A percentile compares a stretch with the other conserved stretches of the same genome.
Evolutionary conservation across 2,797 vertebrate genomes (phyloP).

Genomic region (Enteromius anoplus): DNA sequence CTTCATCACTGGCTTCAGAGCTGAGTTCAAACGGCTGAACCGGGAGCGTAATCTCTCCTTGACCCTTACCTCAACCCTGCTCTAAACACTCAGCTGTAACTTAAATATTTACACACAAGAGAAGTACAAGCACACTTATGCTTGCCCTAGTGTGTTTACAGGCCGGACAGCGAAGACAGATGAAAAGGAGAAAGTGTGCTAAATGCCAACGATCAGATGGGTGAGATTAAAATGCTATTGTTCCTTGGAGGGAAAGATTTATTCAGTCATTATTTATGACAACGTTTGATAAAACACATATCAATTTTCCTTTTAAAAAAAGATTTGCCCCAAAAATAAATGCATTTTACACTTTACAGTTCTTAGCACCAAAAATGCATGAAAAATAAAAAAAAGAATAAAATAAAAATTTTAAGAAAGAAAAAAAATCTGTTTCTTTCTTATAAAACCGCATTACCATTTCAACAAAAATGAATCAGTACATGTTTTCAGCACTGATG

Average conservation of each 20-base stretch:
- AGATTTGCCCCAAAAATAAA: too few relatives aligned
- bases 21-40: constrained; percentile 17
- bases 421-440: not conserved
- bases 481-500: too few relatives aligned
- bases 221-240: not conserved
- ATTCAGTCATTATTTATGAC: not conserved
- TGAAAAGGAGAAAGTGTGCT: not conserved
- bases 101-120: constrained; percentile 50
- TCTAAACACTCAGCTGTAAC: constrained; percentile 17
- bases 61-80: constrained; percentile 18
- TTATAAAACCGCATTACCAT: too few relatives aligned
- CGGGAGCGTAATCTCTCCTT: constrained; percentile 41
- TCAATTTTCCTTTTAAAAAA: too few relatives aligned
- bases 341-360: not conserved
- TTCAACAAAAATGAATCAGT: too few relatives aligned
- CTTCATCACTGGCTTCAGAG: constrained; percentile 27
- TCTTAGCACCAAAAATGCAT: not conserved
- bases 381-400: not conserved
- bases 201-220: not conserved
- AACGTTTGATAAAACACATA: not conserved
- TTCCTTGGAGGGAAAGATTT: not conserved
- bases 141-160: constrained; percentile 16
- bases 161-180: constrained; percentile 19
- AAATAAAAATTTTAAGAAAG: not conserved
- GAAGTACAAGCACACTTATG: constrained; percentile 4